A percentile compares a stretch with the other conserved stretches of the same genome.
phyloP scores from a whole-genome alignment of 2,113 vertebrate species.

The Albula glossodonta region DNA sequence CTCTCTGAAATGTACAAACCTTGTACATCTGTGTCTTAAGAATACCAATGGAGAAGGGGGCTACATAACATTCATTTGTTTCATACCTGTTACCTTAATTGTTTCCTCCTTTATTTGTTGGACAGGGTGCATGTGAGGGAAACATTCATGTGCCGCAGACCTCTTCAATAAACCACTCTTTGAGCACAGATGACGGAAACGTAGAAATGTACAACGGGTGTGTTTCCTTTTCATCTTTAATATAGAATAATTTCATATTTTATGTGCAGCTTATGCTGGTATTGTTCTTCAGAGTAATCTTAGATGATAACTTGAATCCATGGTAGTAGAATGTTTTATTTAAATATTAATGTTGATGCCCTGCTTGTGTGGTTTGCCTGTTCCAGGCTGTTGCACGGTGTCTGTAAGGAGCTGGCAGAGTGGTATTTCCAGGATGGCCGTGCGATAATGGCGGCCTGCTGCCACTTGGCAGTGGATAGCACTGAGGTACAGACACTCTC shows the following conservation, averaged over 20 bases:
- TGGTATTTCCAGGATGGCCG: constrained; percentile 91
- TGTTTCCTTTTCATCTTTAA: constrained; percentile 25
- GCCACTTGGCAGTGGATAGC: constrained; percentile 87
- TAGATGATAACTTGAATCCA: background rate
- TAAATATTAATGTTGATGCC: background rate
- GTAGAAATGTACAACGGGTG: constrained; percentile 83
- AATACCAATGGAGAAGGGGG: no score
- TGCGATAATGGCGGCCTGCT: constrained; percentile 87
- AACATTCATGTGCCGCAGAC: constrained; percentile 78
- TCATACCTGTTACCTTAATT: background rate
- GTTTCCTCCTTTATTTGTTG: constrained; percentile 8
- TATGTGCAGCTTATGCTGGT: background rate
- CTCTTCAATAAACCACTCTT: constrained; percentile 57
- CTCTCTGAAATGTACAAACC: background rate
- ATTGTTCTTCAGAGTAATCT: background rate
- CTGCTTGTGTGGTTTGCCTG: constrained; percentile 14
- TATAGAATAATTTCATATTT: background rate
- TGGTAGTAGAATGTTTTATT: background rate
- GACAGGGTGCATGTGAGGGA: constrained; percentile 90
- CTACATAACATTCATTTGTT: background rate
- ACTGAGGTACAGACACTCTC: constrained; percentile 73
- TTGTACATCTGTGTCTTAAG: no score
- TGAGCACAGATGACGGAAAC: constrained; percentile 64
- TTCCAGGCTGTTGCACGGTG: constrained; percentile 79
- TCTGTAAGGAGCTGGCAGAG: constrained; percentile 85